Evolutionary conservation across 2,888 invertebrate species (phyloP), one percentile per base, ranked within the genome.

Genomic region (Eueremaeus valkanovi): DNA sequence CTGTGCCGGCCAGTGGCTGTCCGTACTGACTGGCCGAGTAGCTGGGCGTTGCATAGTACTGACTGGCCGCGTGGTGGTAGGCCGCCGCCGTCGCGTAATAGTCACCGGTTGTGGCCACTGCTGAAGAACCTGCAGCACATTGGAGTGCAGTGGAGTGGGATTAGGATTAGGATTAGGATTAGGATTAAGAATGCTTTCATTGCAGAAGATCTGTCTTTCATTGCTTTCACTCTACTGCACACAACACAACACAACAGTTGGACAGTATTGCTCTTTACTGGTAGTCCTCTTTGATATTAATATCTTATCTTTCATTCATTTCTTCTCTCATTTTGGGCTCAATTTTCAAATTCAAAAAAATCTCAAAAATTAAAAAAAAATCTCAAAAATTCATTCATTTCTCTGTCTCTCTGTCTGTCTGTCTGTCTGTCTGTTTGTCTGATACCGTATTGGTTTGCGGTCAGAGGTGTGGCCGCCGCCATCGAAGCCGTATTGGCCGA

Each of bases 21-120:
- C 55, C 63, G 5, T 61, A 21, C 2, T 33, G n/a, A 36, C 11
- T 29, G 66, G 31, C 27, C 29, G 31, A 66, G 27, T 24, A 31
- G 29, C 42, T 70, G 21, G 75, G 68, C 16, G 75, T 49, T 5
- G 75, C 75, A 31, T 75, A 75, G 27, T 75, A 75, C 1, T 27
- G 29, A 21, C 70, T 45, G 36, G 66, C 66, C 1, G 45, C 70
- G 36, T 75, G 75, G 27, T 75, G 49, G 21, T 63, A 63, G 16
- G 74, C 74, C 0, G 74, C 74, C 5, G 74, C 61, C 24, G n/a
- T n/a, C n/a, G 68, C 68, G 31, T 75, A 75, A 49, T 74, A 74
- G 31, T 75, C 75, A 21, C 75, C 75, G n/a, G 33, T 70, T 11
- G 74, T 11, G 1, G 45, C 70, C n/a, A 70, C 42, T 27, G 70